phyloP scores from a whole-genome alignment of 2,797 vertebrate genomes.

The Scarus forsteni region DNA sequence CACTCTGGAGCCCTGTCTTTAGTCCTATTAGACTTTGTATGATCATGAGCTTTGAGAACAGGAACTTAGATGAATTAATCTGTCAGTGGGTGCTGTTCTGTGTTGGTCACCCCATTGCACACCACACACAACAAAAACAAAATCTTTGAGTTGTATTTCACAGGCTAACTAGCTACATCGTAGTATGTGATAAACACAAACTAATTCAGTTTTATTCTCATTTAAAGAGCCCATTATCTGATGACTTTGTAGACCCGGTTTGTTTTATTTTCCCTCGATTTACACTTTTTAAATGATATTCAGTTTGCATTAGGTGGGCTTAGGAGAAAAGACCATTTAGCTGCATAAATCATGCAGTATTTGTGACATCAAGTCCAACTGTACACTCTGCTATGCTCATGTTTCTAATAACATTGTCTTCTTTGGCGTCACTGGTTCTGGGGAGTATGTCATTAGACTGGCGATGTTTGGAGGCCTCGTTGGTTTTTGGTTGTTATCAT shows the following conservation, averaged over 20 bases:
- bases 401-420: slow-evolving; percentile 64
- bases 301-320: slow-evolving; percentile 14
- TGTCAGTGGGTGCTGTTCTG: no score
- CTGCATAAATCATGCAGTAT: slow-evolving; percentile 57
- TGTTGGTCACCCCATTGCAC: no score
- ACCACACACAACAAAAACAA: no score
- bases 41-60: no score
- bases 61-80: no score
- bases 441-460: slow-evolving; percentile 70
- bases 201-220: slow-evolving; percentile 11
- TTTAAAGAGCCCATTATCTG: background rate
- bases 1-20: no score
- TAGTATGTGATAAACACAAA: background rate
- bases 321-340: slow-evolving; percentile 29
- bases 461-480: slow-evolving; percentile 68
- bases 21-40: no score
- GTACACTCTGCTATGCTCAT: slow-evolving; percentile 38
- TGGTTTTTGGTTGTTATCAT: slow-evolving; percentile 68
- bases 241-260: slow-evolving; percentile 30
- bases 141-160: no score
- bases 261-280: slow-evolving; percentile 12
- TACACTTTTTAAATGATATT: slow-evolving; percentile 21
- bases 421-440: slow-evolving; percentile 53
- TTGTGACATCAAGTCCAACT: slow-evolving; percentile 54
- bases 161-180: no score